These are phyloP conservation scores for Hylyphantes graminicola DNA, from an alignment of 1,140 invertebrate species.

Conservation along the genomic window DNA sequence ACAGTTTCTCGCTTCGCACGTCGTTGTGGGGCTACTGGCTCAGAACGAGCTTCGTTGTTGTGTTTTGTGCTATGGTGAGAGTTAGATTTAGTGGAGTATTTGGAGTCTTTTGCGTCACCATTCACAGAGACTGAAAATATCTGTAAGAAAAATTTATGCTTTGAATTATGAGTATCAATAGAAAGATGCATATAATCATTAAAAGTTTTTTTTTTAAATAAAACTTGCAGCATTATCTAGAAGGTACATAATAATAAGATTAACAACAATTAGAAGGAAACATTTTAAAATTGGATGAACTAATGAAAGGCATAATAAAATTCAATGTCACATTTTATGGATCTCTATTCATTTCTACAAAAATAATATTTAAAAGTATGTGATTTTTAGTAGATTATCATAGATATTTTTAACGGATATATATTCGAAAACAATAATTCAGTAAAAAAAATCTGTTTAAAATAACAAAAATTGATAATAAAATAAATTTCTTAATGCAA, in stretches of 20 bases:
- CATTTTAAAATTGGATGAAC: too few relatives aligned
- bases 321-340: too few relatives aligned
- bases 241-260: too few relatives aligned
- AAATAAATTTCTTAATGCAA: background rate
- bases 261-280: too few relatives aligned
- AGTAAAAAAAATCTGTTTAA: background rate
- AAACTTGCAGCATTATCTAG: too few relatives aligned
- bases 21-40: constrained; percentile 55
- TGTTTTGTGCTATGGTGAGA: constrained; percentile 8
- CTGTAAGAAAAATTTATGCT: background rate
- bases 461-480: background rate
- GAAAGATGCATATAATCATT: background rate
- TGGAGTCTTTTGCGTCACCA: constrained; percentile 41
- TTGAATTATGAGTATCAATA: background rate
- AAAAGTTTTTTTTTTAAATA: background rate
- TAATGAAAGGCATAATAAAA: too few relatives aligned
- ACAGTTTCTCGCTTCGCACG: constrained; percentile 49
- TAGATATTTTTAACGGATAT: too few relatives aligned
- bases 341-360: too few relatives aligned
- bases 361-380: too few relatives aligned
- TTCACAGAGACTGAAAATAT: constrained; percentile 40
- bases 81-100: constrained; percentile 12
- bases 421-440: background rate
- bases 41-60: constrained; percentile 26
- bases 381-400: background rate